Percentiles rank a stretch among this genome's conserved stretches.
Evolutionary conservation across 2,113 vertebrate species (phyloP).

Genomic region (Eurystomus gularis): DNA sequence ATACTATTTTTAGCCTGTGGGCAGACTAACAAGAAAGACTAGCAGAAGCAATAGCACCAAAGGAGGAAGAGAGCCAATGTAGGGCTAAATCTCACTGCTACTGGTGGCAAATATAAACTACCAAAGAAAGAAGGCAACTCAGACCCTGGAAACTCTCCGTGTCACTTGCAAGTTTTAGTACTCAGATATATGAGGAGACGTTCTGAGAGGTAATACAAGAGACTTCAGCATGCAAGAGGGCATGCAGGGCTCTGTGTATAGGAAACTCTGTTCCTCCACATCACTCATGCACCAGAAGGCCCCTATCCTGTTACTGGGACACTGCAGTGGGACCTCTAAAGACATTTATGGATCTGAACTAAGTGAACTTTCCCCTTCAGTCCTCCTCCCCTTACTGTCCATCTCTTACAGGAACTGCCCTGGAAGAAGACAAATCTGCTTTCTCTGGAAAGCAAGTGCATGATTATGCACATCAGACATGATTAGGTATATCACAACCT

Average conservation of each 20-base stretch:
- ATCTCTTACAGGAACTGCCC: background rate
- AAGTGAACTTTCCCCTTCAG: background rate
- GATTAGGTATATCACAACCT: background rate
- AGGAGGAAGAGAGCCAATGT: background rate
- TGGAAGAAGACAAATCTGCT: background rate
- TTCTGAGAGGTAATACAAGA: background rate
- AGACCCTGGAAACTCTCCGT: background rate
- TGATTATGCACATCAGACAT: background rate
- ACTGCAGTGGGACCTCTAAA: fast-evolving
- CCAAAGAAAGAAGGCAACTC: background rate
- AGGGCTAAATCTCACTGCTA: background rate
- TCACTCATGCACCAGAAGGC: fast-evolving
- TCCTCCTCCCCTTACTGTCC: background rate
- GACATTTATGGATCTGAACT: background rate
- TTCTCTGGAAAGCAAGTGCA: background rate
- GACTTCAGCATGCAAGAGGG: background rate
- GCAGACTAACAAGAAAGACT: background rate
- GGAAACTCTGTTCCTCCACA: background rate
- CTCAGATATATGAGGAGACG: fast-evolving
- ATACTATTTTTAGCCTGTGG: background rate
- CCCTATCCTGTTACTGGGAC: background rate
- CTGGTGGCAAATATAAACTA: background rate
- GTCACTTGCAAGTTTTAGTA: background rate
- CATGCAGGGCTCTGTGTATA: background rate
- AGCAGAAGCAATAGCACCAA: background rate